Conservation (phyloP, 2,797 vertebrate genomes). For the Okamejei kenojei region DNA sequence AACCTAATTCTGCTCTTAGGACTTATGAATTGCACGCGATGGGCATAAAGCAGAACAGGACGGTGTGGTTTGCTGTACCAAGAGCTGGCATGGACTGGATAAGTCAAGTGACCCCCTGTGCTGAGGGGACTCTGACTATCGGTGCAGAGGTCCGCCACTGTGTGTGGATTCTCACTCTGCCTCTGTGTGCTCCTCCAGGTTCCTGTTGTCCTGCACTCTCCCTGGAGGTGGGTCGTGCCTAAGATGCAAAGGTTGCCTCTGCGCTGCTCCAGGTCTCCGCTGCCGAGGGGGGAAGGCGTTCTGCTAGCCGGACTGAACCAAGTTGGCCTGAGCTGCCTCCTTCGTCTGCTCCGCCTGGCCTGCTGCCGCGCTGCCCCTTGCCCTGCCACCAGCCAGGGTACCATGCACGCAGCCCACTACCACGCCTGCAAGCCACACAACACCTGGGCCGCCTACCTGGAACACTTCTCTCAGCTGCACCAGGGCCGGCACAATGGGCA, state of each 20-base stretch:
- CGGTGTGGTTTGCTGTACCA: too few relatives aligned
- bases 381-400: neutral
- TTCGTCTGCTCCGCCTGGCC: neutral
- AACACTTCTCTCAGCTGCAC: constrained; percentile 47
- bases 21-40: too few relatives aligned
- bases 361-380: neutral
- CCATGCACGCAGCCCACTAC: neutral
- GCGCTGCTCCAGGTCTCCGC: constrained; percentile 47
- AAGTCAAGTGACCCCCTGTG: too few relatives aligned
- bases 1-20: too few relatives aligned
- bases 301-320: constrained; percentile 42
- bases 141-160: neutral
- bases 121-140: too few relatives aligned
- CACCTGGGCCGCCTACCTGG: neutral
- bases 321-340: neutral
- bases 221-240: constrained; percentile 42
- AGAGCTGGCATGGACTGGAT: too few relatives aligned
- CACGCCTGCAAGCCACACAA: constrained; percentile 11
- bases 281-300: constrained; percentile 46
- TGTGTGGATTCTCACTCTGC: neutral
- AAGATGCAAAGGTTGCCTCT: constrained; percentile 39
- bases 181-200: neutral
- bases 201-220: neutral
- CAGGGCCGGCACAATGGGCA: constrained; percentile 54
- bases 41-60: too few relatives aligned